A percentile compares a stretch with the other conserved stretches of the same genome.
Evolutionary conservation across 2,888 invertebrate genomes (phyloP).

Genomic region (Eustalomyia histrio): DNA sequence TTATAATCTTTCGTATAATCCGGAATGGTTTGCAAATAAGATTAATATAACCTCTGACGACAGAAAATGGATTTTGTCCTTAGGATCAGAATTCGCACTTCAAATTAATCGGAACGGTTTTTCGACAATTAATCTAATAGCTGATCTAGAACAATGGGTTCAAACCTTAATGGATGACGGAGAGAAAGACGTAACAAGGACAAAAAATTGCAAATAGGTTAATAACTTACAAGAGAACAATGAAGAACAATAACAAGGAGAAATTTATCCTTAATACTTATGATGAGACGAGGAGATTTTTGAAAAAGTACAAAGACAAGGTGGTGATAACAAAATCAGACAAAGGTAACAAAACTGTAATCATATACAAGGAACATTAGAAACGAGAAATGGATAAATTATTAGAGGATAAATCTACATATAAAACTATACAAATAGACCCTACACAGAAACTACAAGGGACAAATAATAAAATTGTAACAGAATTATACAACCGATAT

Average conservation of each 20-base stretch:
- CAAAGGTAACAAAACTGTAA: not conserved
- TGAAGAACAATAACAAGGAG: not conserved
- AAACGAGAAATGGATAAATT: not conserved
- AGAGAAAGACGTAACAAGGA: not conserved
- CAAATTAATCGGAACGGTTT: not conserved
- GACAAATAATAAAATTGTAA: not conserved
- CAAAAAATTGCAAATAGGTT: not conserved
- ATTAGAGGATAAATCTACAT: not conserved
- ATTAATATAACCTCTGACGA: not conserved
- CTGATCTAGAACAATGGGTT: slow-evolving; percentile 22
- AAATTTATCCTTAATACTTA: not conserved
- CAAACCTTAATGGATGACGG: not conserved
- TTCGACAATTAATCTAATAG: slow-evolving; percentile 3
- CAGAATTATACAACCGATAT: not conserved
- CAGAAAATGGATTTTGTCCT: not conserved
- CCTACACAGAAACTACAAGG: not conserved
- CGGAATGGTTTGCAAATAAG: slow-evolving; percentile 10
- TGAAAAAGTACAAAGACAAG: not conserved
- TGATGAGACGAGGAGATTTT: not conserved
- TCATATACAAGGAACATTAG: not conserved
- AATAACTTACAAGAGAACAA: not conserved
- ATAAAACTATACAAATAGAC: not conserved
- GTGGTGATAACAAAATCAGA: not conserved
- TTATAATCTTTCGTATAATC: not conserved
- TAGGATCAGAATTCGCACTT: slow-evolving; percentile 12